Evolutionary conservation across 2,113 vertebrate genomes (phyloP), one percentile per base, ranked within the genome.

Genomic region (Serilophus lunatus): DNA sequence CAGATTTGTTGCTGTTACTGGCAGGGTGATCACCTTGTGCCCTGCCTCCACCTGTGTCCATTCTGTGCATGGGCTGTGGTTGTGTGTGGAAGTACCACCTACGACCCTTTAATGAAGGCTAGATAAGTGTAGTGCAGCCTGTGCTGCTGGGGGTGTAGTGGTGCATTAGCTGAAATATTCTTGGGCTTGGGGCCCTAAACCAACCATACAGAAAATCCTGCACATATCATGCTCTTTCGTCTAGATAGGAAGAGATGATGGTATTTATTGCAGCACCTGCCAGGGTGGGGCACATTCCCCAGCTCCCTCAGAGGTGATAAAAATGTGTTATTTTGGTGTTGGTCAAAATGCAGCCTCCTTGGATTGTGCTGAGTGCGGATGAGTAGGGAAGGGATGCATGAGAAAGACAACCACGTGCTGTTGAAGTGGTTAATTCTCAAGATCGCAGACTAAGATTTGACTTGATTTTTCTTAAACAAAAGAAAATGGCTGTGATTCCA

Each of bases 21-120:
- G 24, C 2, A 6, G n/a, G 10, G 3, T 0, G 1, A 51, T 69
- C 53, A 64, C 33, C 7, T 65, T 71, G 13, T 64, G 25, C 49
- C 38, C 33, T 76, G 40, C 13, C 3, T 12, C n/a, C 35, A 1
- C 45, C n/a, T 57, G 49, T 0, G 0, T 76, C 54, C 26, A 38
- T 35, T 18, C 15, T 0, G 0, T 29, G 49, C 70, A 12, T 4
- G 5, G 40, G 57, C 38, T 85, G 50, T 53, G 50, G 42, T 31
- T 26, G 17, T 5, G 4, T 35, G 47, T 75, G 60, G n/a, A 66
- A 66, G 8, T 66, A 40, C 16, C 23, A 38, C 38, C 28, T n/a
- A 9, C 1, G 1, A 18, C 23, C 18, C 24, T 49, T 42, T 40
- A 49, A 63, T 10, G 29, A 77, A 63, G 56, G 13, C 13, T 44